These are phyloP conservation scores for Microctonus brassicae DNA, from an alignment of 2,888 invertebrate species.

Conservation along the genomic window DNA sequence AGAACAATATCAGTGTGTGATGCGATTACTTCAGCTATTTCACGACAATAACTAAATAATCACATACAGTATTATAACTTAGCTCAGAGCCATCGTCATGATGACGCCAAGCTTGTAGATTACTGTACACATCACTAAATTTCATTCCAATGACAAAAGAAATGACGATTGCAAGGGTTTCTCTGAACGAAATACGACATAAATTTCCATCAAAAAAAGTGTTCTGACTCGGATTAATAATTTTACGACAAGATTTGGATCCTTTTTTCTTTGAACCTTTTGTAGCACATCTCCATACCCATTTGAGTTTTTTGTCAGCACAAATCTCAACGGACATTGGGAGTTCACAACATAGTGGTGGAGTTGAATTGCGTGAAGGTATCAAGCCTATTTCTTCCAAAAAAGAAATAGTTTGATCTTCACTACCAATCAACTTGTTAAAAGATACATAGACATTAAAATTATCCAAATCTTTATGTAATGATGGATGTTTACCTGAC, in stretches of 20 bases:
- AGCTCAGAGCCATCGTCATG: background rate
- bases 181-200: conserved; percentile 32
- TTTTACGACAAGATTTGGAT: conserved; percentile 25
- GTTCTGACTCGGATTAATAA: conserved; percentile 25
- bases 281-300: conserved; percentile 35
- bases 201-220: conserved; percentile 39
- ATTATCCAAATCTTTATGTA: no score
- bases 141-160: conserved; percentile 33
- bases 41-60: conserved; percentile 41
- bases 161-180: conserved; percentile 35
- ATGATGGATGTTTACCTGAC: no score
- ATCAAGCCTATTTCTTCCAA: no score
- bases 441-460: no score
- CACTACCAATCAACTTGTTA: no score
- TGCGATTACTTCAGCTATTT: conserved; percentile 35
- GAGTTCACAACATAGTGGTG: no score
- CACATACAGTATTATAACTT: conserved; percentile 32
- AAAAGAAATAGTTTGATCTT: no score
- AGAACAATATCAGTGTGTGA: conserved; percentile 30
- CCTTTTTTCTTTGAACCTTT: conserved; percentile 31
- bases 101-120: conserved; percentile 31
- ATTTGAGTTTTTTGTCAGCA: conserved; percentile 31
- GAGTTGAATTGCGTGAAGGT: no score
- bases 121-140: conserved; percentile 24
- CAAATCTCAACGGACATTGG: no score